Evolutionary conservation across 2,888 invertebrate genomes (phyloP).

Genomic region (Pristionchus exspectatus): DNA sequence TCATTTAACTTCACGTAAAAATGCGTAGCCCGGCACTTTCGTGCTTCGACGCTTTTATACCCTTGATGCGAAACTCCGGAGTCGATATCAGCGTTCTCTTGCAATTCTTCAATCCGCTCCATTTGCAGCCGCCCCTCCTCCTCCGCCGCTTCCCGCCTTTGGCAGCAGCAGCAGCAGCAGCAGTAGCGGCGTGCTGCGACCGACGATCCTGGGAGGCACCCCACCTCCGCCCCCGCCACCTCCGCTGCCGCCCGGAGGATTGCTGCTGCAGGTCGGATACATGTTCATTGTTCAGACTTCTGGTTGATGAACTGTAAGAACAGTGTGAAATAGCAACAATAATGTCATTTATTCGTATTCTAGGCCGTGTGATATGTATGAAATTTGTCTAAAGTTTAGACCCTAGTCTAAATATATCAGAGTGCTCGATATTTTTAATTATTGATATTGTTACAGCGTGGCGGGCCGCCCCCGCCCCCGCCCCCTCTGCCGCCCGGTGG

Average conservation of each 20-base stretch:
- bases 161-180: background rate
- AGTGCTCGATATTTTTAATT: no score
- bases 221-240: slow-evolving; percentile 4
- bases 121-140: background rate
- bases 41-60: background rate
- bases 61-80: no score
- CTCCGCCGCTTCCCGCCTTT: background rate
- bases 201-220: background rate
- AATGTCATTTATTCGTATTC: no score
- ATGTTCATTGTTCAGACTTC: background rate
- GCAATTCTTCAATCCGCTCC: background rate
- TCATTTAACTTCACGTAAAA: background rate
- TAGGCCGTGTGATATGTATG: no score
- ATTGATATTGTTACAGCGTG: background rate
- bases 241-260: background rate
- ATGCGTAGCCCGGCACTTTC: background rate
- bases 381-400: no score
- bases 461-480: background rate
- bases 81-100: background rate
- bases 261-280: background rate
- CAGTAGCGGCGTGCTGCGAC: background rate
- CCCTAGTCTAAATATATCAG: no score
- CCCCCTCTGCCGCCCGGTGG: background rate
- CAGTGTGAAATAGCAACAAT: no score
- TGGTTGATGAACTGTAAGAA: no score